These are phyloP conservation scores for Rallus limicola DNA, from an alignment of 2,113 vertebrate species.

Conservation along the genomic window DNA sequence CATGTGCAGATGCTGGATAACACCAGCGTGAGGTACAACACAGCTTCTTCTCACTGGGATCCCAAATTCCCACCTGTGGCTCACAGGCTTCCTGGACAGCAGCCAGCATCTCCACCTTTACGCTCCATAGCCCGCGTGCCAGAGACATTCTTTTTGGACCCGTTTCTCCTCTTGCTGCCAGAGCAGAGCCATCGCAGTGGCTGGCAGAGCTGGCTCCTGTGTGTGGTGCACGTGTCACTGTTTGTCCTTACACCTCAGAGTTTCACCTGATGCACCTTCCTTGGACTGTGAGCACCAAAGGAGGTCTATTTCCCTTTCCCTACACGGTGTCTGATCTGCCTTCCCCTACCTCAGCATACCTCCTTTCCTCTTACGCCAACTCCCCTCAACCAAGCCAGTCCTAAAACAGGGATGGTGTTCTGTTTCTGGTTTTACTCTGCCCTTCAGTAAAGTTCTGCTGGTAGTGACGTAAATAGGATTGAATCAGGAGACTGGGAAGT, in stretches of 20 bases:
- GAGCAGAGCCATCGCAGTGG: not conserved
- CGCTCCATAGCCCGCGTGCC: not conserved
- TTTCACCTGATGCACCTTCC: not conserved
- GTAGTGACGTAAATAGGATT: not conserved
- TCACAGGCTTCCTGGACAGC: not conserved
- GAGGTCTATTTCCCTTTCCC: not conserved
- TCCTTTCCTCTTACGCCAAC: not conserved
- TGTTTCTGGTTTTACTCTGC: not conserved
- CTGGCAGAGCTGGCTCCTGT: not conserved
- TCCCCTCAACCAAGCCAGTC: not conserved
- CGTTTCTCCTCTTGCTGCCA: not conserved
- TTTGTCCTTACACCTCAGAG: not conserved
- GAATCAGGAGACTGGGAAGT: not conserved
- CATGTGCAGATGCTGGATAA: accelerated
- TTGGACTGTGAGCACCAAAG: not conserved
- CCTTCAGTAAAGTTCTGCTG: not conserved
- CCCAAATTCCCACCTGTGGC: not conserved
- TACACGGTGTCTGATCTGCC: accelerated
- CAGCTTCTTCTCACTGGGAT: not conserved
- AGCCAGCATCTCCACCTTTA: not conserved
- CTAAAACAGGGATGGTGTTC: not conserved
- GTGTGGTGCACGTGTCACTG: not conserved
- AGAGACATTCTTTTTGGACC: not conserved
- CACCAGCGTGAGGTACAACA: not conserved
- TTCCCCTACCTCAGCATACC: not conserved